Conservation (phyloP, 2,113 vertebrate genomes). For the Clarias magur region DNA sequence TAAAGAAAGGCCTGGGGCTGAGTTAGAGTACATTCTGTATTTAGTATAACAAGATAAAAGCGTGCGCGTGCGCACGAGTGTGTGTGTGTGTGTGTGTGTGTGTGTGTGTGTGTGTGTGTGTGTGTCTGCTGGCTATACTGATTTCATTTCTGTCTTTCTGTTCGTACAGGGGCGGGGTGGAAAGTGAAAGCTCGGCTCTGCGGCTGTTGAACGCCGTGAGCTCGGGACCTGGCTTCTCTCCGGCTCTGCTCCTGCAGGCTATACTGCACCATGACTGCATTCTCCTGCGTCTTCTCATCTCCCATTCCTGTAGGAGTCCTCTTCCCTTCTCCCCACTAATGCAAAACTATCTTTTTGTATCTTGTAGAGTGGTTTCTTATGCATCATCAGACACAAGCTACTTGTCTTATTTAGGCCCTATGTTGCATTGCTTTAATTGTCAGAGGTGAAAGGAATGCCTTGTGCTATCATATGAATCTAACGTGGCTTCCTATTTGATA, state of each 20-base stretch:
- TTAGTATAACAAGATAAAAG: constrained; percentile 36
- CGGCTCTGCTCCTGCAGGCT: constrained; percentile 83
- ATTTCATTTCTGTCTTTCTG: constrained; percentile 39
- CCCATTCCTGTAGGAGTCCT: constrained; percentile 74
- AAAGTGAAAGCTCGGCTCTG: constrained; percentile 71
- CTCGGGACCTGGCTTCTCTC: constrained; percentile 84
- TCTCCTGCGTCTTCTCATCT: constrained; percentile 82
- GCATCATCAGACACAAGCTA: background rate
- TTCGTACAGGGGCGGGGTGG: constrained; percentile 74
- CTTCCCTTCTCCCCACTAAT: no score
- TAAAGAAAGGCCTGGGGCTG: constrained; percentile 63
- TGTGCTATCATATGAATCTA: background rate
- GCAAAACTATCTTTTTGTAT: background rate
- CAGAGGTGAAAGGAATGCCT: background rate
- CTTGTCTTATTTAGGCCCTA: background rate
- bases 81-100: constrained; percentile 20
- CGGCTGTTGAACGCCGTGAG: constrained; percentile 87
- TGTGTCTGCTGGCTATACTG: constrained; percentile 44
- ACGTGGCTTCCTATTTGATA: background rate
- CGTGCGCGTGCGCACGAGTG: background rate
- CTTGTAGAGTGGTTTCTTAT: background rate
- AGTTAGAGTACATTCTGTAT: constrained; percentile 21
- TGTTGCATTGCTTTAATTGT: background rate
- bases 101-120: background rate
- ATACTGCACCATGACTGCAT: constrained; percentile 82